A percentile compares a stretch with the other conserved stretches of the same genome.
Evolutionary conservation across 2,888 invertebrate genomes (phyloP).

Genomic region (Tridacna gigas): DNA sequence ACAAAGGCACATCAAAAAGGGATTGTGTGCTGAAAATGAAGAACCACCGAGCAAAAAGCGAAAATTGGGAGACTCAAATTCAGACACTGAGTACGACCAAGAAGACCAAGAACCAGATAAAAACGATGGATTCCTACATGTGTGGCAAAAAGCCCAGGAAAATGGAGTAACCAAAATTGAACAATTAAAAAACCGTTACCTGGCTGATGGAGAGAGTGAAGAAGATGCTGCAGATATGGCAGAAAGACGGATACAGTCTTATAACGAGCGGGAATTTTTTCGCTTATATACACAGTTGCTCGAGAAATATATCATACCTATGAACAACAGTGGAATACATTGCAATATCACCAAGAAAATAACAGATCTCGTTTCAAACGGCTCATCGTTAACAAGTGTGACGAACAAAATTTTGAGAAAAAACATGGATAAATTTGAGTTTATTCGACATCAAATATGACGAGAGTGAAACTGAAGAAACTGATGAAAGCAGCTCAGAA

Average conservation of each 20-base stretch:
- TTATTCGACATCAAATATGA: too few species aligned
- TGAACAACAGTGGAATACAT: constrained; percentile 20
- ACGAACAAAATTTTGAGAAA: constrained; percentile 20
- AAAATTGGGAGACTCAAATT: too few species aligned
- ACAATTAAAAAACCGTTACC: background rate
- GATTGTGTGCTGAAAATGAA: too few species aligned
- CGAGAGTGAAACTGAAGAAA: too few species aligned
- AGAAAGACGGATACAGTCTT: constrained; percentile 7
- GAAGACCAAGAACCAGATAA: too few species aligned
- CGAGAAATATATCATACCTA: constrained; percentile 26
- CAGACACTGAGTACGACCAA: too few species aligned
- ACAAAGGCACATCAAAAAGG: too few species aligned
- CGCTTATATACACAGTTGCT: constrained; percentile 15
- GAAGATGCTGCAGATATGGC: constrained; percentile 35
- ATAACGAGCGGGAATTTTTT: constrained; percentile 24
- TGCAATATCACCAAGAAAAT: constrained; percentile 16
- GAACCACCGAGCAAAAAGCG: too few species aligned
- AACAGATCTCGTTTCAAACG: constrained; percentile 2
- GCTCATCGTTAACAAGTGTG: background rate
- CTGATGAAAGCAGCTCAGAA: too few species aligned
- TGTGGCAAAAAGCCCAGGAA: too few species aligned
- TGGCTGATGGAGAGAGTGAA: constrained; percentile 30
- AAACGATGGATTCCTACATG: too few species aligned
- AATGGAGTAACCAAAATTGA: too few species aligned
- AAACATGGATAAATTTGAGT: background rate